These are phyloP conservation scores for Coracopsis vasa DNA, from an alignment of 2,113 vertebrate species.

Conservation along the genomic window DNA sequence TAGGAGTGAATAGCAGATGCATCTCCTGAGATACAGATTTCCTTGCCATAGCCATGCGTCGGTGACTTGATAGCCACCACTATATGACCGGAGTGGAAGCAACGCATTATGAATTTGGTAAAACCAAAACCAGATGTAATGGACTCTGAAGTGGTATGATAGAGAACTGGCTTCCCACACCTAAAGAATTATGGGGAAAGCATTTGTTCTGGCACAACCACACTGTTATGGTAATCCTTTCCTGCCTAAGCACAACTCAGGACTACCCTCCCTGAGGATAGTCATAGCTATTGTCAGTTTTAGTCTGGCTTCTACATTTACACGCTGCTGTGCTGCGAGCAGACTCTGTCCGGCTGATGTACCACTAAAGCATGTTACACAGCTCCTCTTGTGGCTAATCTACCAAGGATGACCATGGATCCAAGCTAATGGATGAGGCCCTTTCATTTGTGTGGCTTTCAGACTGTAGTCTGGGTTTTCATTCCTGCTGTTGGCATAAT, in stretches of 20 bases:
- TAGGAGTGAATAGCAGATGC: conserved; percentile 23
- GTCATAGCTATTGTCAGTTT: not conserved
- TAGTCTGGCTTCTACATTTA: not conserved
- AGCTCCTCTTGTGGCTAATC: not conserved
- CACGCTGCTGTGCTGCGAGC: not conserved
- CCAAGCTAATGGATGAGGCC: not conserved
- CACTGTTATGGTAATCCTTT: not conserved
- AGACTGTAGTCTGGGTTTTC: not conserved
- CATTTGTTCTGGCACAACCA: not conserved
- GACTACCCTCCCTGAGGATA: not conserved
- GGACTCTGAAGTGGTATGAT: not conserved
- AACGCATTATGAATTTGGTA: not conserved
- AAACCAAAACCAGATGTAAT: not conserved
- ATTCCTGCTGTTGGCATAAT: not conserved
- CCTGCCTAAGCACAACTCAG: not conserved
- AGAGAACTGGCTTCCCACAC: not conserved
- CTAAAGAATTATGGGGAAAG: not conserved
- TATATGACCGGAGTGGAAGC: not conserved
- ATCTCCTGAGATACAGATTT: not conserved
- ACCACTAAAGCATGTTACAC: not conserved
- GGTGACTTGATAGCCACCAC: not conserved
- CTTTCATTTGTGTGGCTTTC: not conserved
- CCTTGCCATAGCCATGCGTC: not conserved
- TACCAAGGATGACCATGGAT: not conserved
- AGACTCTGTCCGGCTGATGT: not conserved